Percentiles rank a stretch among this genome's conserved stretches.
Conservation (phyloP, 2,797 vertebrate species). For the Danio choprae region DNA sequence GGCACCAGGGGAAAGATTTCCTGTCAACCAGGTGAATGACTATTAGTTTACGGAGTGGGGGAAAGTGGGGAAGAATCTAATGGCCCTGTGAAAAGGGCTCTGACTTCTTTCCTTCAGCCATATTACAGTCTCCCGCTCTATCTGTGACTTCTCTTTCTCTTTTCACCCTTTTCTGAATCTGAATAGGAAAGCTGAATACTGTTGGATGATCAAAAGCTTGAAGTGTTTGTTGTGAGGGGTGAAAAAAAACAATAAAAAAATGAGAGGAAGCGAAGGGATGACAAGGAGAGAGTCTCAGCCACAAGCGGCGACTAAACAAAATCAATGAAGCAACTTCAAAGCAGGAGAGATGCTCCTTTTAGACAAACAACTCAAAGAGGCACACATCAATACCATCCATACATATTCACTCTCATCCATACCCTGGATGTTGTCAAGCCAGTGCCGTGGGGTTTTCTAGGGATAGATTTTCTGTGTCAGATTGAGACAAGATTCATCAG, state of each 20-base stretch:
- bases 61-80: constrained; percentile 30
- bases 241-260: constrained; percentile 12
- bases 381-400: constrained; percentile 60
- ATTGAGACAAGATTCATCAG: neutral
- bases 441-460: neutral
- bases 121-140: constrained; percentile 18
- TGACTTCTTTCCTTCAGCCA: constrained; percentile 32
- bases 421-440: constrained; percentile 42
- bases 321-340: constrained; percentile 63
- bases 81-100: constrained; percentile 39
- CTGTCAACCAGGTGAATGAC: constrained; percentile 82
- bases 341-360: constrained; percentile 59
- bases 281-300: constrained; percentile 27
- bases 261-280: constrained; percentile 8
- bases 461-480: constrained; percentile 26
- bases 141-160: neutral
- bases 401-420: constrained; percentile 36
- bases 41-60: constrained; percentile 74
- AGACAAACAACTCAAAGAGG: constrained; percentile 54
- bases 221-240: neutral
- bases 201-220: constrained; percentile 26
- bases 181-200: neutral
- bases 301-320: constrained; percentile 57
- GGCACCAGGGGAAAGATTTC: constrained; percentile 79
- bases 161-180: constrained; percentile 18